phyloP scores from a whole-genome alignment of 2,113 vertebrate genomes.

The Nerophis lumbriciformis region DNA sequence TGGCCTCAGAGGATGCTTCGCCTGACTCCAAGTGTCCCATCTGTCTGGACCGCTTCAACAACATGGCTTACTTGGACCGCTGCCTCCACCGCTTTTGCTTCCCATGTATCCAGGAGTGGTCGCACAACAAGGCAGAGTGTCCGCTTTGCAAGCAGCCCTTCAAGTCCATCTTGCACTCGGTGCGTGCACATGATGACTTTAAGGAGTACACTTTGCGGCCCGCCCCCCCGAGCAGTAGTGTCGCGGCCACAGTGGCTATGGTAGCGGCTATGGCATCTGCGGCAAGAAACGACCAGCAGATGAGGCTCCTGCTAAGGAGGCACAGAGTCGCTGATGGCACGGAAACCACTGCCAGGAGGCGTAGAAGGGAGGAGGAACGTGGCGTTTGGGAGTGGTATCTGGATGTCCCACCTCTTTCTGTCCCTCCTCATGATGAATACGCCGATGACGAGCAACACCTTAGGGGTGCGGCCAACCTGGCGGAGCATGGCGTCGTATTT shows the following conservation, averaged over 20 bases:
- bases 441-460: conserved; percentile 7
- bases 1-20: conserved; percentile 72
- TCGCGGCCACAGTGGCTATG: conserved; percentile 74
- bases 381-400: conserved; percentile 50
- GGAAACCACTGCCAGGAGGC: not conserved
- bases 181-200: conserved; percentile 82
- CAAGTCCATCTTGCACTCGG: conserved; percentile 83
- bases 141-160: conserved; percentile 91
- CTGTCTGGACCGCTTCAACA: conserved; percentile 87
- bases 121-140: conserved; percentile 89
- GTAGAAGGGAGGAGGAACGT: conserved; percentile 14
- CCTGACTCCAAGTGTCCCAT: conserved; percentile 92
- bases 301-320: conserved; percentile 51
- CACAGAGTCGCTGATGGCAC: conserved; percentile 15
- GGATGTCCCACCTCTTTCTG: conserved; percentile 10
- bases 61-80: conserved; percentile 81
- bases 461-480: conserved; percentile 1
- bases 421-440: conserved; percentile 1
- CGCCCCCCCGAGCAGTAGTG: conserved; percentile 61
- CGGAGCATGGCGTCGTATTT: conserved; percentile 79
- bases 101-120: conserved; percentile 89
- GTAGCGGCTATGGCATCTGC: conserved; percentile 48
- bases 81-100: conserved; percentile 91
- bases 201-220: conserved; percentile 80
- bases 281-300: conserved; percentile 40